phyloP scores from a whole-genome alignment of 2,797 vertebrate species.

The Coreius guichenoti region DNA sequence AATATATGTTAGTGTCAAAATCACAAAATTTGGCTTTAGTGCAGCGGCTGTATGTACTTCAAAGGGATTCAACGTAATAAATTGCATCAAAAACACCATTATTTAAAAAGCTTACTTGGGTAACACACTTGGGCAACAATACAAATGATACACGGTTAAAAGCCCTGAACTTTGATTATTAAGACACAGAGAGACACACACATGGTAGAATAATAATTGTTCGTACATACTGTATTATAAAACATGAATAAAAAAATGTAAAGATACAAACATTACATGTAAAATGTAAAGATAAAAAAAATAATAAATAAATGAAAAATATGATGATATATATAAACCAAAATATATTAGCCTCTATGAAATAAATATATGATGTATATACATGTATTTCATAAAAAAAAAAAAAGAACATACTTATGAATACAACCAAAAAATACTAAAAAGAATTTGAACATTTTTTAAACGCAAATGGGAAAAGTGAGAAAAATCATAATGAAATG shows the following conservation, averaged over 20 bases:
- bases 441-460: background rate
- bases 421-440: background rate
- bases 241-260: constrained; percentile 16
- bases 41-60: constrained; percentile 20
- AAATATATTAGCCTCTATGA: constrained; percentile 18
- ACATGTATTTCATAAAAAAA: constrained; percentile 26
- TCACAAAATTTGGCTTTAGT: constrained; percentile 37
- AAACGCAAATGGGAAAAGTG: background rate
- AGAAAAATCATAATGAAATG: background rate
- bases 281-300: background rate
- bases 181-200: constrained; percentile 40
- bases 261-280: constrained; percentile 7
- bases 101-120: constrained; percentile 36
- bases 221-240: constrained; percentile 37
- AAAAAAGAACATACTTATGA: constrained; percentile 4
- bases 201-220: constrained; percentile 22
- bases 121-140: constrained; percentile 46
- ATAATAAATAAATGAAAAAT: background rate
- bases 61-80: constrained; percentile 30
- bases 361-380: constrained; percentile 33
- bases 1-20: constrained; percentile 26
- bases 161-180: constrained; percentile 49
- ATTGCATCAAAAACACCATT: constrained; percentile 44
- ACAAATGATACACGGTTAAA: constrained; percentile 38
- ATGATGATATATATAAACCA: background rate